Evolutionary conservation across 2,888 invertebrate genomes (phyloP), one percentile per base, ranked within the genome.

Genomic region (Trypoxylon attenuatum): DNA sequence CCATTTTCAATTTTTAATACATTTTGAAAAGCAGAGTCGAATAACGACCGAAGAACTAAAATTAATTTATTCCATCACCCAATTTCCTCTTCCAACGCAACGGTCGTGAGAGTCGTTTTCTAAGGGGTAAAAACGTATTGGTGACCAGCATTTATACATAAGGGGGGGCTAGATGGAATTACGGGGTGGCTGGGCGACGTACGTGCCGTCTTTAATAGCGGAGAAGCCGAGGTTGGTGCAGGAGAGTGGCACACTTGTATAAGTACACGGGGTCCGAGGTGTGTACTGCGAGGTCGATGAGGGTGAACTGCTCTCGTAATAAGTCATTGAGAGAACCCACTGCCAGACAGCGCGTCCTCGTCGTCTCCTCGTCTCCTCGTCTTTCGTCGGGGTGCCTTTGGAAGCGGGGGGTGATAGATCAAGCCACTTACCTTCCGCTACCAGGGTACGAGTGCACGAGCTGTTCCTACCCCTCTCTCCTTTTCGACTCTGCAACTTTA

Each of bases 351-450:
- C 64, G 63, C 3, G n/a, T 10, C 8, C n/a, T n/a, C n/a, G n/a
- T n/a, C n/a, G n/a, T n/a, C n/a, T 63, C 65, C 54, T 58, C 60
- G 56, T 62, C 63, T 58, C 69, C 67, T 57, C n/a, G 39, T 10
- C 33, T 13, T 33, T 10, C 10, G 62, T 43, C 50, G 51, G 61
- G 49, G 45, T 51, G 74, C 69, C 69, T 73, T 76, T 55, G 46
- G 52, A 57, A 56, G 57, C 52, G 19, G 66, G n/a, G 62, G 69
- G 70, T 74, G 77, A 78, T 73, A 74, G 73, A 79, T 76, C 77
- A 76, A 58, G 77, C 74, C 77, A 73, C 77, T 78, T 62, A 75
- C 56, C 75, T 78, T 74, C 75, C 73, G 74, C 69, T 68, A 73
- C 53, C 61, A 65, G 66, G 71, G 60, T 76, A 62, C 70, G 56